These are phyloP conservation scores for Orycteropus afer DNA, from an alignment of 2,113 vertebrate genomes.

Conservation along the genomic window DNA sequence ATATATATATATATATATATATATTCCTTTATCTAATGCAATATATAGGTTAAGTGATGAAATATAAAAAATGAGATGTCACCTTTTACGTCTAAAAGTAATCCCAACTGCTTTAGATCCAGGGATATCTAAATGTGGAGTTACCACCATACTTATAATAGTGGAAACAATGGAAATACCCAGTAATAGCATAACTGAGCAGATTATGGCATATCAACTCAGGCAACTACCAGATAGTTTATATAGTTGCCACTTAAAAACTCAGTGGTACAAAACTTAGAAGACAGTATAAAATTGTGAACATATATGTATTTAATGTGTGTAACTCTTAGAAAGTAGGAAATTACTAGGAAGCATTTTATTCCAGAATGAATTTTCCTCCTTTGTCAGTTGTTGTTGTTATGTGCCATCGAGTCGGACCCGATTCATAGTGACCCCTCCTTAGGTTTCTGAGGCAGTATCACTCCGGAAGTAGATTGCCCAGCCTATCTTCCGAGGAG, in stretches of 20 bases:
- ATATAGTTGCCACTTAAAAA: neutral
- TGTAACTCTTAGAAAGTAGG: constrained; percentile 2
- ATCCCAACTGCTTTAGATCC: neutral
- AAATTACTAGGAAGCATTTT: constrained; percentile 14
- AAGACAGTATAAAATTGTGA: neutral
- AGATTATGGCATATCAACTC: neutral
- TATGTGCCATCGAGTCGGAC: too few relatives aligned
- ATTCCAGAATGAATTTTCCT: constrained; percentile 45
- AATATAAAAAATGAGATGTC: neutral
- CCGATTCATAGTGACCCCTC: too few relatives aligned
- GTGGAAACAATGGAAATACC: constrained; percentile 27
- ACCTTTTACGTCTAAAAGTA: constrained; percentile 25
- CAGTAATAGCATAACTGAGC: neutral
- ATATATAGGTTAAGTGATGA: neutral
- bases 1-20: too few relatives aligned
- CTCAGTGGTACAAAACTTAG: constrained; percentile 1
- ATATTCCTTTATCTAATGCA: neutral
- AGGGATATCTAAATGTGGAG: neutral
- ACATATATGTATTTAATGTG: too few relatives aligned
- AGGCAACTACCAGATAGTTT: neutral
- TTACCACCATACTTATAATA: neutral
- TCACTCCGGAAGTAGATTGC: too few relatives aligned
- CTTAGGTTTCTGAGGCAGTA: too few relatives aligned
- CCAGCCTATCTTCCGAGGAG: too few relatives aligned
- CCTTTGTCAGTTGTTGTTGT: too few relatives aligned